Conservation (phyloP, 2,113 vertebrate species). For the Gymnocephalus cernua region DNA sequence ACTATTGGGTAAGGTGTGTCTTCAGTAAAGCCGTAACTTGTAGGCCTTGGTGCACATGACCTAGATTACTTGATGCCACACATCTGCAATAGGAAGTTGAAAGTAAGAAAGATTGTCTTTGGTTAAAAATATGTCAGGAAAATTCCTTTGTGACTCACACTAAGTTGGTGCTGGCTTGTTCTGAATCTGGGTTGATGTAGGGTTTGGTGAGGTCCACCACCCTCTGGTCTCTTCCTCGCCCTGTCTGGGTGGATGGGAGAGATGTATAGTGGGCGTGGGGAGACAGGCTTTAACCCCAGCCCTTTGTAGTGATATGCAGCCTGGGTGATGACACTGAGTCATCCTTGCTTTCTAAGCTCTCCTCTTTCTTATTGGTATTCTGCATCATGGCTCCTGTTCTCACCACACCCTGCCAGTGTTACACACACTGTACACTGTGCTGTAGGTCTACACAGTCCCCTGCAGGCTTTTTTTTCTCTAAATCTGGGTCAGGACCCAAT, state of each 20-base stretch:
- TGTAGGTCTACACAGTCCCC: slow-evolving; percentile 53
- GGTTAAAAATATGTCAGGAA: slow-evolving; percentile 68
- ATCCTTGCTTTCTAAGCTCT: slow-evolving; percentile 51
- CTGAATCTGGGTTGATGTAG: slow-evolving; percentile 44
- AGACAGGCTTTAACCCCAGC: slow-evolving; percentile 33
- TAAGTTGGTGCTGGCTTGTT: slow-evolving; percentile 43
- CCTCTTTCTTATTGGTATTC: slow-evolving; percentile 39
- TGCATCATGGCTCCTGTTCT: slow-evolving; percentile 51
- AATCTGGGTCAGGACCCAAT: slow-evolving; percentile 68
- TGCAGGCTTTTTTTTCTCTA: slow-evolving; percentile 37
- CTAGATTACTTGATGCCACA: slow-evolving; percentile 57
- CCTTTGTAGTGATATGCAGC: slow-evolving; percentile 45
- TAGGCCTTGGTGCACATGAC: slow-evolving; percentile 49
- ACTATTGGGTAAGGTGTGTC: slow-evolving; percentile 35
- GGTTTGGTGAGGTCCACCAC: slow-evolving; percentile 62
- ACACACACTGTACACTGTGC: slow-evolving; percentile 7
- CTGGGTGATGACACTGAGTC: slow-evolving; percentile 67
- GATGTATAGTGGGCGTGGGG: slow-evolving; percentile 18
- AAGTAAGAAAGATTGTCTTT: slow-evolving; percentile 52
- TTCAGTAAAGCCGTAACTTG: slow-evolving; percentile 15
- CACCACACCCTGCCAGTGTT: slow-evolving; percentile 56
- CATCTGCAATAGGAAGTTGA: slow-evolving; percentile 56
- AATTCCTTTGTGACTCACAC: slow-evolving; percentile 78
- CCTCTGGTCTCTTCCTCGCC: slow-evolving; percentile 39
- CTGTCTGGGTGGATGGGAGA: slow-evolving; percentile 24